These are phyloP conservation scores for Clarias pachynema DNA, from an alignment of 2,797 vertebrate genomes.

Conservation along the genomic window DNA sequence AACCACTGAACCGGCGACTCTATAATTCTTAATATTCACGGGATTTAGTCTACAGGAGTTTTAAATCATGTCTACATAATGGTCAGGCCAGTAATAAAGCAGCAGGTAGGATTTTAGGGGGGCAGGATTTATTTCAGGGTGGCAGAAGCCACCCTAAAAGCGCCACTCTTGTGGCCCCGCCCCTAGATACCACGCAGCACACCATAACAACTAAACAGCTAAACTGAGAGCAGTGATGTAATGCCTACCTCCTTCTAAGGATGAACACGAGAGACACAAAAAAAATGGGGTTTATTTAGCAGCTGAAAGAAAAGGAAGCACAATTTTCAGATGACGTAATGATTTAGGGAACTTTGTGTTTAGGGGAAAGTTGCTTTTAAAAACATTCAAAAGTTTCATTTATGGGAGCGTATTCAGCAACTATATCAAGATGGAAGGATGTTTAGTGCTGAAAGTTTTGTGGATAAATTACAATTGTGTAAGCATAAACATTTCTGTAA, in stretches of 20 bases:
- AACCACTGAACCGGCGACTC: no score
- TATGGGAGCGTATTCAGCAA: not conserved
- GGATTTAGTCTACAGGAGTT: no score
- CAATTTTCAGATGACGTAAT: not conserved
- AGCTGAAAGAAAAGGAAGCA: not conserved
- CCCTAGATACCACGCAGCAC: constrained; percentile 30
- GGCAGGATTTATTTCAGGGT: not conserved
- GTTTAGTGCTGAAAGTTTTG: not conserved
- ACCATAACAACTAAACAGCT: not conserved
- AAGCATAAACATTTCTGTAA: not conserved
- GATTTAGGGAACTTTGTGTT: not conserved
- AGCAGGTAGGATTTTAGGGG: not conserved
- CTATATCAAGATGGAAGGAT: not conserved
- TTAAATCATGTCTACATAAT: not conserved
- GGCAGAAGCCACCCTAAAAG: not conserved
- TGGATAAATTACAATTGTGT: no score
- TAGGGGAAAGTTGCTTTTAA: not conserved
- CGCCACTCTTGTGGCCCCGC: not conserved
- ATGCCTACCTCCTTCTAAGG: not conserved
- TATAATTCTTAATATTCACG: no score
- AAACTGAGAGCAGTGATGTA: constrained; percentile 1
- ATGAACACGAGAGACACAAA: not conserved
- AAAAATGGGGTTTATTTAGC: not conserved
- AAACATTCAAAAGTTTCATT: not conserved
- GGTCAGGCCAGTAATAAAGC: not conserved